Evolutionary conservation across 2,797 vertebrate genomes (phyloP).

Genomic region (Cryptoprocta ferox): DNA sequence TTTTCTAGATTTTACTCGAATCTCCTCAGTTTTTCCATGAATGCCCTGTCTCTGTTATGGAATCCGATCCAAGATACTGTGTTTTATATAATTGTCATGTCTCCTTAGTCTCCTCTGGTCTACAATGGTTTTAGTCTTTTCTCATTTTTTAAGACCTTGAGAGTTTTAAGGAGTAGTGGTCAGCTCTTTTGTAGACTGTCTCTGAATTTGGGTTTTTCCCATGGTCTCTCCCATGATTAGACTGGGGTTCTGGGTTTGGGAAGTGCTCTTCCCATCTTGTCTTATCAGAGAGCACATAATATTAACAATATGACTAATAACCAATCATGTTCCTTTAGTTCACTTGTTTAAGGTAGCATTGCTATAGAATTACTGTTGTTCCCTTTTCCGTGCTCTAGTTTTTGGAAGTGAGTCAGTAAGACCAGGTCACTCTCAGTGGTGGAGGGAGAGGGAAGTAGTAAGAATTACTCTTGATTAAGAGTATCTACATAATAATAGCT

Average conservation of each 20-base stretch:
- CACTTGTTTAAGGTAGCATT: background rate
- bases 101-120: background rate
- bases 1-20: background rate
- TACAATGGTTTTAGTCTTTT: background rate
- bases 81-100: slow-evolving; percentile 17
- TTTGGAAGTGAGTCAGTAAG: background rate
- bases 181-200: background rate
- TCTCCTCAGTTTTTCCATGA: background rate
- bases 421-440: background rate
- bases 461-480: background rate
- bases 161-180: background rate
- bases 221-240: background rate
- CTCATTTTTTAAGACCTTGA: background rate
- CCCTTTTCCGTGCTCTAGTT: background rate
- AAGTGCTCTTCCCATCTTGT: background rate
- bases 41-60: background rate
- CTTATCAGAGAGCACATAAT: background rate
- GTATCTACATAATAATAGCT: background rate
- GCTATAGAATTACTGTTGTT: background rate
- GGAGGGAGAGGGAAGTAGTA: background rate
- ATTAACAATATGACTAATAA: background rate
- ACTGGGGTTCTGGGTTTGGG: background rate
- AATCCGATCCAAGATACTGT: background rate
- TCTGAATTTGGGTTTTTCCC: background rate
- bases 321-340: background rate